Evolutionary conservation across 2,888 invertebrate genomes (phyloP).

Genomic region (Buathra laborator): DNA sequence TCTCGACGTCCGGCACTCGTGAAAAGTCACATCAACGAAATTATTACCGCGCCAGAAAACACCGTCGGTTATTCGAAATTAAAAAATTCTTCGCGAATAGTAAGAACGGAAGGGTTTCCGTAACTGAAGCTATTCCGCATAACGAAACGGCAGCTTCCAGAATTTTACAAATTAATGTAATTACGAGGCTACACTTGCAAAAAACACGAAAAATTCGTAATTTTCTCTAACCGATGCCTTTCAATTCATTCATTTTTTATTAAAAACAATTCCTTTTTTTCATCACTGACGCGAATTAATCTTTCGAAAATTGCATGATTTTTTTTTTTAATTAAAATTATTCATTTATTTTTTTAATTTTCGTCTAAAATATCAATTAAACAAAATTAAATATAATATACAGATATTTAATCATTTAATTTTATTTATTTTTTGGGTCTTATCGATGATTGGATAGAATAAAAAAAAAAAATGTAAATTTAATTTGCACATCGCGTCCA

Average conservation of each 20-base stretch:
- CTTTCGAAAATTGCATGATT: too few species aligned
- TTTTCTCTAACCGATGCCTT: neutral
- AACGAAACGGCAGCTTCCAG: conserved; percentile 26
- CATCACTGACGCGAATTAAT: neutral
- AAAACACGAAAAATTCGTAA: neutral
- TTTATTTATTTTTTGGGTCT: too few species aligned
- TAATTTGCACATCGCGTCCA: too few species aligned
- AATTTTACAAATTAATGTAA: conserved; percentile 44
- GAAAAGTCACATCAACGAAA: conserved; percentile 54
- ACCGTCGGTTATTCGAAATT: conserved; percentile 38
- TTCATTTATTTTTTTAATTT: neutral
- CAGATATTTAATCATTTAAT: too few species aligned
- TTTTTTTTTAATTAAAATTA: too few species aligned
- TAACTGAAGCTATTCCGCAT: neutral
- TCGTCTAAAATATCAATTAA: too few species aligned
- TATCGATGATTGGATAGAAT: too few species aligned
- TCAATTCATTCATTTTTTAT: conserved; percentile 38
- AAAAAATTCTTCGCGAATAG: conserved; percentile 49
- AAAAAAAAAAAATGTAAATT: too few species aligned
- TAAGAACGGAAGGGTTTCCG: neutral
- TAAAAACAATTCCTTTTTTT: neutral
- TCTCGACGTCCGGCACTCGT: conserved; percentile 42
- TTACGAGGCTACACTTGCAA: conserved; percentile 26
- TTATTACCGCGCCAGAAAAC: conserved; percentile 36
- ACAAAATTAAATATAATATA: too few species aligned